Conservation (phyloP, 2,797 vertebrate genomes). For the Muscicapa comitata region DNA sequence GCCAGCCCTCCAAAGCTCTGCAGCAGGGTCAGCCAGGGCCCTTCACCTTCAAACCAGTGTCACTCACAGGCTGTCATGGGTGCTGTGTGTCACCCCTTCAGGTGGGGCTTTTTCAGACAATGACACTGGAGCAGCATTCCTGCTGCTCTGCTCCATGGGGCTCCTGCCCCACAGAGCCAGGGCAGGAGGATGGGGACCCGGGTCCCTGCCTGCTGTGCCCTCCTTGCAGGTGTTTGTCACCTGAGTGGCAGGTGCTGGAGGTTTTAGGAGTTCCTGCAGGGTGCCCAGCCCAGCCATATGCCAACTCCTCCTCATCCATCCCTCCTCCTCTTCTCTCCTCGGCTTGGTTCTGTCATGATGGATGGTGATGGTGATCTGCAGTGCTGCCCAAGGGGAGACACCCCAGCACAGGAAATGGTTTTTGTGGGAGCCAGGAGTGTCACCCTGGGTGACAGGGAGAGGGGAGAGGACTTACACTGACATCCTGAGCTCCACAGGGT, state of each 20-base stretch:
- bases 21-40: background rate
- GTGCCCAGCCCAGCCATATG: background rate
- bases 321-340: background rate
- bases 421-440: background rate
- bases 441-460: background rate
- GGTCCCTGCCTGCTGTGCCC: background rate
- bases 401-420: fast-evolving
- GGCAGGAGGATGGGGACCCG: fast-evolving
- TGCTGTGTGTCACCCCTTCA: background rate
- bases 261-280: background rate
- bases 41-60: background rate
- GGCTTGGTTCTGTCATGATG: fast-evolving
- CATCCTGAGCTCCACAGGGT: background rate
- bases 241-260: background rate
- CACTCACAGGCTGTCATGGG: background rate
- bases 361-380: no score
- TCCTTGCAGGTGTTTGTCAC: background rate
- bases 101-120: background rate
- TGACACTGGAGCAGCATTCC: background rate
- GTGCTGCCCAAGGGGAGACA: background rate
- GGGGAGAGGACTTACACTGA: fast-evolving
- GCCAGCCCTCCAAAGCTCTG: background rate
- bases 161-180: background rate
- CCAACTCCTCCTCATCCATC: background rate
- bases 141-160: fast-evolving